Evolutionary conservation across 2,888 invertebrate species (phyloP).

Genomic region (Anthoptus insignis): DNA sequence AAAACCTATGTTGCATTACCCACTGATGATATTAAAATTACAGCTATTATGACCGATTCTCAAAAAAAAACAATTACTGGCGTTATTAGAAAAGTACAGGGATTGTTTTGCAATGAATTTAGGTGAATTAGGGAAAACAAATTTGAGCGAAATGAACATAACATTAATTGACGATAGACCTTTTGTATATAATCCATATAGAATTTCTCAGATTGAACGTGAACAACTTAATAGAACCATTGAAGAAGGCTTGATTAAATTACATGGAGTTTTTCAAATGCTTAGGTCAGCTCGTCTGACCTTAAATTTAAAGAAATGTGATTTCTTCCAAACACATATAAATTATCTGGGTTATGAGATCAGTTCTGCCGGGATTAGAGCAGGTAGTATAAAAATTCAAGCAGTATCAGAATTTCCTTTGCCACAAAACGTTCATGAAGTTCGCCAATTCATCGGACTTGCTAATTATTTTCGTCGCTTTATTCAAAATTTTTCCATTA

Average conservation of each 20-base stretch:
- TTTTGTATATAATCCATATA: constrained; percentile 25
- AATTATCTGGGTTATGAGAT: constrained; percentile 16
- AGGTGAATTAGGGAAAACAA: constrained; percentile 18
- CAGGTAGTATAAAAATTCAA: not conserved
- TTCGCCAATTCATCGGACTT: not conserved
- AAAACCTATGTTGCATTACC: not conserved
- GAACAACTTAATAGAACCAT: too few relatives aligned
- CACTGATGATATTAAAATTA: not conserved
- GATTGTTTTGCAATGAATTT: constrained; percentile 24
- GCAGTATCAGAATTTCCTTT: not conserved
- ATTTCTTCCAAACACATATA: constrained; percentile 8
- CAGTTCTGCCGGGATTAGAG: not conserved
- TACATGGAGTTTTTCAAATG: constrained; percentile 1
- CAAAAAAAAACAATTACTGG: not conserved
- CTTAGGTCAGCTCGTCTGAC: not conserved
- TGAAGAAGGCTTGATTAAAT: constrained; percentile 1
- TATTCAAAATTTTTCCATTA: not conserved
- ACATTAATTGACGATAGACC: constrained; percentile 4
- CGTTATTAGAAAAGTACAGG: constrained; percentile 17
- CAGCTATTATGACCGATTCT: not conserved
- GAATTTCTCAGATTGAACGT: not conserved
- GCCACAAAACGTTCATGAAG: not conserved
- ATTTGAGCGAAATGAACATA: constrained; percentile 15
- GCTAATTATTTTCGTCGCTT: constrained; percentile 12
- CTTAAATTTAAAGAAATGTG: constrained; percentile 16